phyloP scores from a whole-genome alignment of 2,888 invertebrate genomes.

The Drosophila histrio region DNA sequence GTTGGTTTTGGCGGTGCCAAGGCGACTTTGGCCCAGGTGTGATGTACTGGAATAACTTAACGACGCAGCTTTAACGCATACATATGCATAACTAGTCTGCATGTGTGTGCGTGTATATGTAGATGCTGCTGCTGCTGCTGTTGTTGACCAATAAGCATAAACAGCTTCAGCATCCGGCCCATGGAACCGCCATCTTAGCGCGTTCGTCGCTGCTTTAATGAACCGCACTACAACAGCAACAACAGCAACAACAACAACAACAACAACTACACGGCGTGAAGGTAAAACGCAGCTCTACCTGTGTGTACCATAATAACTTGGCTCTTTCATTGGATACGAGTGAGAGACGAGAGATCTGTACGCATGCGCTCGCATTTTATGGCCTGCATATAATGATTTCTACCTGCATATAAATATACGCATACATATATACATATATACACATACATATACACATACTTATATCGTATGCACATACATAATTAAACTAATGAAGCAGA shows the following conservation, averaged over 20 bases:
- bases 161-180: slow-evolving; percentile 76
- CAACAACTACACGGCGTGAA: slow-evolving; percentile 23
- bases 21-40: slow-evolving; percentile 69
- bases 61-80: slow-evolving; percentile 72
- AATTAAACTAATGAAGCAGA: slow-evolving; percentile 75
- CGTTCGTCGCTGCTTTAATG: slow-evolving; percentile 66
- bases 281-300: slow-evolving; percentile 60
- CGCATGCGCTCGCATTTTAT: slow-evolving; percentile 21
- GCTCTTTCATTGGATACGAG: slow-evolving; percentile 31
- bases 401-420: slow-evolving; percentile 22
- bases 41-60: slow-evolving; percentile 80
- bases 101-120: slow-evolving; percentile 23
- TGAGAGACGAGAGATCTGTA: slow-evolving; percentile 32
- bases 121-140: slow-evolving; percentile 64
- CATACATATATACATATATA: slow-evolving; percentile 22
- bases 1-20: slow-evolving; percentile 43
- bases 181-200: slow-evolving; percentile 72
- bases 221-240: slow-evolving; percentile 38
- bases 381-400: slow-evolving; percentile 24
- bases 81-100: slow-evolving; percentile 57
- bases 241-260: slow-evolving; percentile 8
- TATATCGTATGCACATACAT: slow-evolving; percentile 30
- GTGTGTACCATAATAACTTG: slow-evolving; percentile 50
- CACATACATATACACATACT: slow-evolving; percentile 31
- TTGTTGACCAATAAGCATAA: slow-evolving; percentile 79